Evolutionary conservation across 1,140 invertebrate species (phyloP).

Genomic region (Venustaconcha ellipsiformis): DNA sequence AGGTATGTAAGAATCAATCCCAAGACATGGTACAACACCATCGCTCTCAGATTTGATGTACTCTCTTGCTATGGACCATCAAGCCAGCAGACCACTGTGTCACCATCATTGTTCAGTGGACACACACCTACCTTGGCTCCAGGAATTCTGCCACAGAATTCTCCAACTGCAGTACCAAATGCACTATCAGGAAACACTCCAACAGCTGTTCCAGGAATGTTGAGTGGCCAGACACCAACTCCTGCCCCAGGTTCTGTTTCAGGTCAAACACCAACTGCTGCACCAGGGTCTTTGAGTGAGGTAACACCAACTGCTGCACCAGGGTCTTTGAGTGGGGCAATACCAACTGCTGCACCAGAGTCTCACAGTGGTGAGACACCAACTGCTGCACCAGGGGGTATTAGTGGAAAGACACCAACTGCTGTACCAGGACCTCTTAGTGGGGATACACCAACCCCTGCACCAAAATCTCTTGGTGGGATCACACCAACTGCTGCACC

Average conservation of each 20-base stretch:
- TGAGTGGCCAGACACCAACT: constrained; percentile 12
- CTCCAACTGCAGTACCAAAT: constrained; percentile 3
- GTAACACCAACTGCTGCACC: constrained; percentile 19
- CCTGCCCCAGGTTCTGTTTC: not conserved
- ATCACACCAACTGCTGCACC: constrained; percentile 8
- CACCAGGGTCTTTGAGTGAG: not conserved
- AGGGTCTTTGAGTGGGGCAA: not conserved
- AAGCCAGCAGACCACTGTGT: constrained; percentile 8
- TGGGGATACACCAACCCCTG: not conserved
- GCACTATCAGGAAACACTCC: constrained; percentile 3
- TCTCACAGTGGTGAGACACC: constrained; percentile 12
- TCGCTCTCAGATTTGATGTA: constrained; percentile 44
- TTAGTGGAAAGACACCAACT: not conserved
- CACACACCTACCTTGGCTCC: constrained; percentile 4
- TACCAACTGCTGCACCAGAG: constrained; percentile 18
- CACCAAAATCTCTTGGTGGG: constrained; percentile 4
- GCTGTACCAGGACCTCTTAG: constrained; percentile 1
- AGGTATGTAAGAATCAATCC: constrained; percentile 40
- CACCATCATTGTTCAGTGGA: not conserved
- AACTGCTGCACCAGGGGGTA: constrained; percentile 5
- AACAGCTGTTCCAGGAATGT: constrained; percentile 15
- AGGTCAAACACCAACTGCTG: constrained; percentile 7
- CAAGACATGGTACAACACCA: constrained; percentile 34
- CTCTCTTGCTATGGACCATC: constrained; percentile 44
- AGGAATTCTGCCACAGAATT: constrained; percentile 3